Evolutionary conservation across 1,140 invertebrate genomes (phyloP), one percentile per base, ranked within the genome.

Genomic region (Trachymyrmex cornetzi): DNA sequence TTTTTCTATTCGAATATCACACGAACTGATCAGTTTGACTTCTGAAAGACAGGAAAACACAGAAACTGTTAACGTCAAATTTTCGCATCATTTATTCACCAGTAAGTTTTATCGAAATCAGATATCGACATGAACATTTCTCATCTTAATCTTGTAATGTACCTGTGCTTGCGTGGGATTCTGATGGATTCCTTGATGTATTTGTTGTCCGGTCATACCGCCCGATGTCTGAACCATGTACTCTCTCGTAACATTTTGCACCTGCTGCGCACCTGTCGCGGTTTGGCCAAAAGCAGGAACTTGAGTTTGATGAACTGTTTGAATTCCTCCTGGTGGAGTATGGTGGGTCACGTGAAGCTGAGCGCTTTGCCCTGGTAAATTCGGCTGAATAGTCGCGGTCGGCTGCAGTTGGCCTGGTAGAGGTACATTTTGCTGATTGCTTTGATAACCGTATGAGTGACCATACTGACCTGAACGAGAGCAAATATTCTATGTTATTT

Each of bases 221-320:
- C 86, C 81, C 2, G 93, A 71, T 67, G 87, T 87, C 84, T 93
- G 94, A 66, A 94, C 91, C 30, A 93, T 91, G 85, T 94, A 95
- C 69, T 95, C 94, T 38, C 93, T 92, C 16, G 91, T 88, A 44
- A 93, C 88, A 55, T 91, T 92, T 59, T 91, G 92, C 81, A 93
- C 86, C 75, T 92, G 87, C 77, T 93, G 93, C n/a, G 85, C 90
- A 79, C 89, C 87, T 86, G 90, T 66, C 50, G 91, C 75, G 55
- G 91, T 74, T 90, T 94, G 94, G 57, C 91, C 90, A 59, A 94
- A 94, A 75, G 90, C 86, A 61, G 93, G 87, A 69, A 95, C 90
- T 80, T 95, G 94, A 7, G 94, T 95, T 75, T 95, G 94, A 93
- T 95, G 94, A 75, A 94, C 94, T 81, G 94, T 95, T 90, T 95